phyloP scores from a whole-genome alignment of 2,888 invertebrate species.

The Polia nebulosa region DNA sequence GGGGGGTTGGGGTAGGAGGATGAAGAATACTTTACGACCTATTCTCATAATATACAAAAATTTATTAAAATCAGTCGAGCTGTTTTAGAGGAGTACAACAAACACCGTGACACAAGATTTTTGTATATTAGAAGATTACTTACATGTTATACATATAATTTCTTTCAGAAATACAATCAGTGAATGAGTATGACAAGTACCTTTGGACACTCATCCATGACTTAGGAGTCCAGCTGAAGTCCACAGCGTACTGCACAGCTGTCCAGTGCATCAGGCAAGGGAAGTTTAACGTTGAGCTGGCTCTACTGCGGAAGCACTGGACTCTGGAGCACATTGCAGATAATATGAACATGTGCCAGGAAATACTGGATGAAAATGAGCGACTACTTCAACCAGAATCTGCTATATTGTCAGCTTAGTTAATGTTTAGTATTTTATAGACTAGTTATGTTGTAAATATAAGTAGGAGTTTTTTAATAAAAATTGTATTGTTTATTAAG shows the following conservation, averaged over 20 bases:
- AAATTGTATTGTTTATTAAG: slow-evolving; percentile 5
- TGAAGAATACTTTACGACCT: too few relatives aligned
- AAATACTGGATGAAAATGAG: slow-evolving; percentile 89
- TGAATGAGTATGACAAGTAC: slow-evolving; percentile 96
- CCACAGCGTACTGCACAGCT: slow-evolving; percentile 95
- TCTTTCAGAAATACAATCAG: slow-evolving; percentile 95
- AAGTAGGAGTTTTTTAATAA: slow-evolving; percentile 20
- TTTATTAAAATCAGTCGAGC: too few relatives aligned
- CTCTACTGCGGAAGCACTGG: slow-evolving; percentile 96
- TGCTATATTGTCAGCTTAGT: slow-evolving; percentile 74
- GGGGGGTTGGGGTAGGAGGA: too few relatives aligned
- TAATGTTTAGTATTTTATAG: slow-evolving; percentile 30
- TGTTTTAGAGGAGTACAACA: too few relatives aligned
- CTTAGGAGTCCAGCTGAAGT: slow-evolving; percentile 94
- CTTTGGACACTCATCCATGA: slow-evolving; percentile 95
- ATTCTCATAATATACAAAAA: too few relatives aligned
- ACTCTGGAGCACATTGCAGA: slow-evolving; percentile 92
- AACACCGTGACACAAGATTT: too few relatives aligned
- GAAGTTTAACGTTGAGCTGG: slow-evolving; percentile 94
- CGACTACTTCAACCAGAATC: slow-evolving; percentile 83
- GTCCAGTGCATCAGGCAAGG: slow-evolving; percentile 96
- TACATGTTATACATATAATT: too few relatives aligned
- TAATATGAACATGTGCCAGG: slow-evolving; percentile 91
- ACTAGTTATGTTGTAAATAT: slow-evolving; percentile 43
- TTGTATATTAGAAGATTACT: too few relatives aligned